phyloP scores from a whole-genome alignment of 2,797 vertebrate genomes.

The Valencia hispanica region DNA sequence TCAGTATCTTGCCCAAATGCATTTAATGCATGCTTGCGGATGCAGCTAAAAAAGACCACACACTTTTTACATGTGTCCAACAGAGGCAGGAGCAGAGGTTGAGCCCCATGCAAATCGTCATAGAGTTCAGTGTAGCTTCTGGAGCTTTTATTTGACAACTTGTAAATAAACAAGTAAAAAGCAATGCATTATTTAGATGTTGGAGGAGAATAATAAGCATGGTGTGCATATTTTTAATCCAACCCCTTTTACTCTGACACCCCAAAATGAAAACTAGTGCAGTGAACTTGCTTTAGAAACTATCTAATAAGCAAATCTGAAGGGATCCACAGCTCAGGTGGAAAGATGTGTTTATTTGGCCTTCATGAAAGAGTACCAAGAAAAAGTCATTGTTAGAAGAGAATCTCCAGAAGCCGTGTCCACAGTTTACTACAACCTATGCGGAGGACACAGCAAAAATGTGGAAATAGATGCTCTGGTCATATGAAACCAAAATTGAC shows the following conservation, averaged over 20 bases:
- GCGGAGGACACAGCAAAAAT: not conserved
- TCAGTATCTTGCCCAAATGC: conserved; percentile 6
- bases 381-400: not conserved
- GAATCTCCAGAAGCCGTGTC: not conserved
- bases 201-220: no score
- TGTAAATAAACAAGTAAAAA: not conserved
- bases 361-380: no score
- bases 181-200: not conserved
- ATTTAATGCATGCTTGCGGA: conserved; percentile 43
- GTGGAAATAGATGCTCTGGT: not conserved
- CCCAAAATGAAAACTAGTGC: not conserved
- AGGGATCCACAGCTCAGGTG: no score
- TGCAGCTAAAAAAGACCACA: conserved; percentile 58
- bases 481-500: not conserved
- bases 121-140: not conserved
- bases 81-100: conserved; percentile 41
- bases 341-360: no score
- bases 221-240: not conserved
- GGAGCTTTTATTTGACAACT: not conserved
- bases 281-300: not conserved
- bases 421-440: not conserved
- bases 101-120: conserved; percentile 39
- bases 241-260: not conserved
- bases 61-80: conserved; percentile 51
- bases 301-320: no score